Evolutionary conservation across 2,113 vertebrate genomes (phyloP).

Genomic region (Felis chaus): DNA sequence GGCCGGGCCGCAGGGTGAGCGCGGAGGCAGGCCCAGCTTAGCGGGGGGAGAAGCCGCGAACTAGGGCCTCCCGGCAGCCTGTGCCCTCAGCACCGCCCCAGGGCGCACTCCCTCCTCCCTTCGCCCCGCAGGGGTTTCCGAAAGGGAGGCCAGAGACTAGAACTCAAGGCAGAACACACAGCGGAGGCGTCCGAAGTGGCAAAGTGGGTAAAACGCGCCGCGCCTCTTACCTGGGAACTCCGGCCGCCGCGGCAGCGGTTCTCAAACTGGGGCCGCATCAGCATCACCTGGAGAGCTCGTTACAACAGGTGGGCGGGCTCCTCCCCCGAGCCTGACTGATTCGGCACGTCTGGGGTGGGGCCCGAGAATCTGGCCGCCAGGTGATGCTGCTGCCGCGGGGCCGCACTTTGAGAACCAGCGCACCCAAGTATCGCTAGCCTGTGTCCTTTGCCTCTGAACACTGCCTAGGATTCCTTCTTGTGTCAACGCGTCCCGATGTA

Average conservation of each 20-base stretch:
- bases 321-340: not conserved
- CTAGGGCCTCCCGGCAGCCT: not conserved
- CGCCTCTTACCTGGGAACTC: constrained; percentile 45
- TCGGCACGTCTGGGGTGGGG: not conserved
- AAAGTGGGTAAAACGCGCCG: not conserved
- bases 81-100: not conserved
- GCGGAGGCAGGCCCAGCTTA: not conserved
- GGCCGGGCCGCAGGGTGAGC: not conserved
- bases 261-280: constrained; percentile 58
- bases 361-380: constrained; percentile 1
- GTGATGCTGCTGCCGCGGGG: constrained; percentile 9
- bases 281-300: constrained; percentile 65
- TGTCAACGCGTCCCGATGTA: constrained; percentile 10
- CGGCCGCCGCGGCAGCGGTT: constrained; percentile 62
- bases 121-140: constrained; percentile 5
- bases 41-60: not conserved
- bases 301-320: not conserved
- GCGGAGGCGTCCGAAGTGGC: not conserved
- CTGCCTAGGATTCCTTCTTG: not conserved
- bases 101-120: not conserved
- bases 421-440: constrained; percentile 1
- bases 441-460: constrained; percentile 26
- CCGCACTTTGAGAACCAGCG: constrained; percentile 60
- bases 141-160: not conserved
- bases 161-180: constrained; percentile 35